Conservation (phyloP, 2,888 invertebrate species). For the Lutraria lutraria region DNA sequence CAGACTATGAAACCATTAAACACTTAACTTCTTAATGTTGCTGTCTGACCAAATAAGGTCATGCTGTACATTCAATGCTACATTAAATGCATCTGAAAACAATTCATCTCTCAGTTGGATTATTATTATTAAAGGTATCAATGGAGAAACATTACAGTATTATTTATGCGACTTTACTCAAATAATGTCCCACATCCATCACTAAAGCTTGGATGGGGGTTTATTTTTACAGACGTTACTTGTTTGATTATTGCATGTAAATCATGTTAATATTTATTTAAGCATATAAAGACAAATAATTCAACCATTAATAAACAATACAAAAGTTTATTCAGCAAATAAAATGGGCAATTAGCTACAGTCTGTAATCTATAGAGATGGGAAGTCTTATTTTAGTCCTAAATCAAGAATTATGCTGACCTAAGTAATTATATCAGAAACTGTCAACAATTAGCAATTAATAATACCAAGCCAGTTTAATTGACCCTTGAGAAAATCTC, state of each 20-base stretch:
- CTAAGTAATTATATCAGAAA: background rate
- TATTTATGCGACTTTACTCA: no score
- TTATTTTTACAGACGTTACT: background rate
- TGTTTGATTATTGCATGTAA: background rate
- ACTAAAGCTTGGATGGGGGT: no score
- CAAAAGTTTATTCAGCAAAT: background rate
- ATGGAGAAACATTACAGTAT: background rate
- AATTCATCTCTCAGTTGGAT: background rate
- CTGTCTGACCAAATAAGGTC: background rate
- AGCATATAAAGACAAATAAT: background rate
- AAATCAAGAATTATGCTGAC: background rate
- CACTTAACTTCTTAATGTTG: background rate
- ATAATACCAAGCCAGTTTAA: background rate
- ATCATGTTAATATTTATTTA: background rate
- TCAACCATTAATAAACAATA: background rate
- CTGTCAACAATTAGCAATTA: background rate
- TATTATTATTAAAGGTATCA: background rate
- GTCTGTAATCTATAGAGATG: background rate
- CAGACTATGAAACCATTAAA: background rate
- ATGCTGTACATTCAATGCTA: background rate
- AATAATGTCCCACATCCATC: no score
- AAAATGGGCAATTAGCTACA: constrained; percentile 1
- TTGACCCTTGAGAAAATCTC: background rate
- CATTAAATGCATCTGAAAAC: background rate
- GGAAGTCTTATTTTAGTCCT: background rate